Conservation (phyloP, 1,140 invertebrate genomes). For the Diprion similis region DNA sequence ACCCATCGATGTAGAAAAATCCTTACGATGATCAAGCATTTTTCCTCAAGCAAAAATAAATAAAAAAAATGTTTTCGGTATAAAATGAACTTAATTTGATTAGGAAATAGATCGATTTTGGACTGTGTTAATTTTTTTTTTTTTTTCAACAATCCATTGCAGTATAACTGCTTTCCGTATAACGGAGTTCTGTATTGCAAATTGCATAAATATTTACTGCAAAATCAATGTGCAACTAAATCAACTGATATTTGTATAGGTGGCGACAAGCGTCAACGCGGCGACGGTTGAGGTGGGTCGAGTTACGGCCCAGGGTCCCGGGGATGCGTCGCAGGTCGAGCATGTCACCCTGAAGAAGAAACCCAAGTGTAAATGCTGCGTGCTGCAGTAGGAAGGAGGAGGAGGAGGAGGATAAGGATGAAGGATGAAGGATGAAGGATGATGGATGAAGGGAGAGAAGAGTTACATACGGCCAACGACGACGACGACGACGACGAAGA, state of each 20-base stretch:
- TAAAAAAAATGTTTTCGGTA: no score
- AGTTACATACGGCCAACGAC: conserved; percentile 6
- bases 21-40: no score
- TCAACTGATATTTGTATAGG: conserved; percentile 32
- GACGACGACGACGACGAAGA: conserved; percentile 15
- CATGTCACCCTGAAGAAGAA: conserved; percentile 89
- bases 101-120: no score
- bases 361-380: conserved; percentile 89
- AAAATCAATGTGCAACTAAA: neutral
- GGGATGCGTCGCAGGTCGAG: conserved; percentile 80
- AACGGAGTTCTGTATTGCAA: neutral
- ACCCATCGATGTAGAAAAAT: no score
- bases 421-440: conserved; percentile 3
- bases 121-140: no score
- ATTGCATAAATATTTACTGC: neutral
- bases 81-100: no score
- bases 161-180: neutral
- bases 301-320: conserved; percentile 71
- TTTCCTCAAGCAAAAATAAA: no score
- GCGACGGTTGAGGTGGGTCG: conserved; percentile 78
- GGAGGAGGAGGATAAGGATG: conserved; percentile 14
- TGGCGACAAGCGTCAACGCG: conserved; percentile 48
- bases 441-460: neutral
- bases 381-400: conserved; percentile 74
- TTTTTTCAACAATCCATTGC: no score